phyloP scores from a whole-genome alignment of 2,797 vertebrate species.

The Tenualosa thibaudeaui region DNA sequence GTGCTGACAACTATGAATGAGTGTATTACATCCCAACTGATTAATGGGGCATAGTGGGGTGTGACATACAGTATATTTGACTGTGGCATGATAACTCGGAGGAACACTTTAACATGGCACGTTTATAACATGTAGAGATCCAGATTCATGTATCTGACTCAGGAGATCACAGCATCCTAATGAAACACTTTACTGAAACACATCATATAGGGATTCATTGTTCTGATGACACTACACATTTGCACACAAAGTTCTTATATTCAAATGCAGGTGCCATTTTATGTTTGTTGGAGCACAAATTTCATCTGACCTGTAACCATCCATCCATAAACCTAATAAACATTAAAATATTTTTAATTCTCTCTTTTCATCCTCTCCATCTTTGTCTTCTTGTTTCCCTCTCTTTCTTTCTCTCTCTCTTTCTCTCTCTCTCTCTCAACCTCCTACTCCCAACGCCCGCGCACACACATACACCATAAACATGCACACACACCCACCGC shows the following conservation, averaged over 20 bases:
- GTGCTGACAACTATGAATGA: too few species aligned
- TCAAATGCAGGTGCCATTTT: background rate
- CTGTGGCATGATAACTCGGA: too few species aligned
- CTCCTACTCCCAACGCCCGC: background rate
- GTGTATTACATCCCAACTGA: too few species aligned
- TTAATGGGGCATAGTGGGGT: too few species aligned
- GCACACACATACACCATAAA: background rate
- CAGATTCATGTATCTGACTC: background rate
- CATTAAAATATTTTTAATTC: too few species aligned
- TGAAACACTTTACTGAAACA: background rate
- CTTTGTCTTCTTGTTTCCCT: background rate
- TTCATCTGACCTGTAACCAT: background rate
- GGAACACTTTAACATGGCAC: too few species aligned
- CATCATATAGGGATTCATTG: background rate
- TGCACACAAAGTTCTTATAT: background rate
- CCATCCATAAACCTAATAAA: too few species aligned
- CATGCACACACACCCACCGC: constrained; percentile 37
- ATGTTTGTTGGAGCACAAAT: background rate
- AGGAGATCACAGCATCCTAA: background rate
- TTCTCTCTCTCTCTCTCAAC: background rate
- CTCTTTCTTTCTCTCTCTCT: background rate
- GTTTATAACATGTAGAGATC: background rate
- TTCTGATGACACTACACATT: background rate
- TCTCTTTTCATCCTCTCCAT: too few species aligned
- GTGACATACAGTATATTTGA: too few species aligned